phyloP scores from a whole-genome alignment of 1,140 invertebrate species.

The Frieseomelitta varia region DNA sequence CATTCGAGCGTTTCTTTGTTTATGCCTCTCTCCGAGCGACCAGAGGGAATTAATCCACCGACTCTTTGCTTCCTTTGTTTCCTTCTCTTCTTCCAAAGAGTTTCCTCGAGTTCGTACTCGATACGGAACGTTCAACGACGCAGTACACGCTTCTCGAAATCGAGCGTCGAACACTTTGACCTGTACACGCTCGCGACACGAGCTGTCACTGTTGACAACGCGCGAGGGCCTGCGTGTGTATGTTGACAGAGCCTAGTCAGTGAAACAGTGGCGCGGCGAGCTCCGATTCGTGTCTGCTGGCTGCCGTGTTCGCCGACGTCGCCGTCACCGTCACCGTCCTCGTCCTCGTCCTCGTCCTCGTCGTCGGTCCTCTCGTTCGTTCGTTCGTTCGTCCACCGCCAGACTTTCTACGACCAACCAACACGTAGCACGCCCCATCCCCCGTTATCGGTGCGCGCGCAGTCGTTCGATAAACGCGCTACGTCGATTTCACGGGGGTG shows the following conservation, averaged over 20 bases:
- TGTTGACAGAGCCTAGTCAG: not conserved
- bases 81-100: not conserved
- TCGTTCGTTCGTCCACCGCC: conserved; percentile 56
- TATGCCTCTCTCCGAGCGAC: not conserved
- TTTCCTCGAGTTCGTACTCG: not conserved
- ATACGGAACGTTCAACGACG: not conserved
- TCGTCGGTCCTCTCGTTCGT: conserved; percentile 54
- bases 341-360: conserved; percentile 59
- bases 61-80: too few relatives aligned
- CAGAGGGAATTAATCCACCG: not conserved
- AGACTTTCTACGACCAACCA: conserved; percentile 62
- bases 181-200: conserved; percentile 25
- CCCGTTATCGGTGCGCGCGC: conserved; percentile 78
- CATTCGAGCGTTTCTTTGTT: not conserved
- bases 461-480: conserved; percentile 81
- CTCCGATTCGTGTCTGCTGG: conserved; percentile 50
- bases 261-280: conserved; percentile 45
- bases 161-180: not conserved
- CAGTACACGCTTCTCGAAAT: not conserved
- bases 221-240: not conserved
- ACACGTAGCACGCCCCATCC: conserved; percentile 66
- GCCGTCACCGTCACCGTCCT: conserved; percentile 46
- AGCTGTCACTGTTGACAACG: conserved; percentile 39
- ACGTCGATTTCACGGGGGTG: conserved; percentile 75
- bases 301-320: conserved; percentile 52